phyloP scores from a whole-genome alignment of 2,113 vertebrate genomes.

The Eclectus roratus region DNA sequence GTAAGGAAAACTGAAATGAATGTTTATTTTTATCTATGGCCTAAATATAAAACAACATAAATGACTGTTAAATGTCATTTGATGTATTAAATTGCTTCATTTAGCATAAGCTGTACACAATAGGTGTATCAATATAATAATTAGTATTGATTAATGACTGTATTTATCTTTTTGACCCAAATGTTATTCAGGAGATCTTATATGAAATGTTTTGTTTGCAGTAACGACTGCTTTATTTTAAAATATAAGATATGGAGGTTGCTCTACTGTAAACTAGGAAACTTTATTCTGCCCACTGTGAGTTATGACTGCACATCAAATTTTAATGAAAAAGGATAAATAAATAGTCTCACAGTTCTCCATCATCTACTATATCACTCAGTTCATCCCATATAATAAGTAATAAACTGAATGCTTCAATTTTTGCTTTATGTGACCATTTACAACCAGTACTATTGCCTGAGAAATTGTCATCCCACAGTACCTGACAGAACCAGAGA shows the following conservation, averaged over 20 bases:
- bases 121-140: slow-evolving; percentile 4
- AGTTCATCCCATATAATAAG: slow-evolving; percentile 49
- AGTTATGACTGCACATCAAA: slow-evolving; percentile 61
- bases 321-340: slow-evolving; percentile 68
- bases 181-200: background rate
- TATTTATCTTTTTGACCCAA: background rate
- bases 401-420: slow-evolving; percentile 61
- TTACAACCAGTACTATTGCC: slow-evolving; percentile 44
- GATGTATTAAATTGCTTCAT: background rate
- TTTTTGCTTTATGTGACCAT: slow-evolving; percentile 62
- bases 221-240: slow-evolving; percentile 19
- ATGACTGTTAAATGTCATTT: background rate
- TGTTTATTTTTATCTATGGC: background rate
- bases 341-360: slow-evolving; percentile 61
- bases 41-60: background rate
- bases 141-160: background rate
- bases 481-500: background rate
- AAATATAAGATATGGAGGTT: slow-evolving; percentile 19
- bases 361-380: slow-evolving; percentile 54
- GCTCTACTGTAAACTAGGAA: slow-evolving; percentile 26
- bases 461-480: slow-evolving; percentile 30
- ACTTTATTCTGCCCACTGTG: slow-evolving; percentile 9
- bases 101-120: background rate
- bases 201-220: slow-evolving; percentile 34
- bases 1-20: background rate